A percentile compares a stretch with the other conserved stretches of the same genome.
These are phyloP conservation scores for Semibalanus balanoides DNA, from an alignment of 1,140 invertebrate genomes.

Conservation along the genomic window DNA sequence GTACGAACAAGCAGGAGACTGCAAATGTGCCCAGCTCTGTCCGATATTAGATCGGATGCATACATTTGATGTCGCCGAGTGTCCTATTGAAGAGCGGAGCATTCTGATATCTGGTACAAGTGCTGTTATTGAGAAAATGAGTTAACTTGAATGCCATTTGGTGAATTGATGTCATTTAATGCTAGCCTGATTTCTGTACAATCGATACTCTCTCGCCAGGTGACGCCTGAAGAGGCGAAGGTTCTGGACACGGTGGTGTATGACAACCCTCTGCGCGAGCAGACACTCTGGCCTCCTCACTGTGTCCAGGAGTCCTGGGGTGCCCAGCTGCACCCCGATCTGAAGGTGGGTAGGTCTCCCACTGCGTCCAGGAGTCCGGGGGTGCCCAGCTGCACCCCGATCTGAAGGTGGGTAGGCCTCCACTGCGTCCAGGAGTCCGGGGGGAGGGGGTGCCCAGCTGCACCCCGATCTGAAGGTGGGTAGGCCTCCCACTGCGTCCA, in stretches of 20 bases:
- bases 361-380: constrained; percentile 90
- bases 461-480: constrained; percentile 77
- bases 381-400: constrained; percentile 86
- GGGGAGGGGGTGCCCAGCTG: constrained; percentile 84
- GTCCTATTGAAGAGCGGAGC: no score
- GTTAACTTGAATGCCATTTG: no score
- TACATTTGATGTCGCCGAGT: no score
- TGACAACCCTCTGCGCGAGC: constrained; percentile 62
- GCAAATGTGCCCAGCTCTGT: no score
- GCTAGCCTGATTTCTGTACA: no score
- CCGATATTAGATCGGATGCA: no score
- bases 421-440: constrained; percentile 91
- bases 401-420: constrained; percentile 77
- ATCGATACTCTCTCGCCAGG: constrained; percentile 18
- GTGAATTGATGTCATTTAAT: no score
- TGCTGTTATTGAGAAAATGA: no score
- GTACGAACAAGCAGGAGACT: no score
- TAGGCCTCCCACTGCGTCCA: constrained; percentile 96
- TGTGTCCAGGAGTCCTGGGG: constrained; percentile 92
- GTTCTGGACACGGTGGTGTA: constrained; percentile 84
- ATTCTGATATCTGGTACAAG: no score
- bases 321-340: constrained; percentile 76
- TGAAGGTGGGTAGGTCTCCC: constrained; percentile 85
- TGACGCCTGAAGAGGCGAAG: constrained; percentile 49
- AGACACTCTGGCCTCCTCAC: constrained; percentile 85